phyloP scores from a whole-genome alignment of 2,888 invertebrate genomes.

The Diaphora mendica region DNA sequence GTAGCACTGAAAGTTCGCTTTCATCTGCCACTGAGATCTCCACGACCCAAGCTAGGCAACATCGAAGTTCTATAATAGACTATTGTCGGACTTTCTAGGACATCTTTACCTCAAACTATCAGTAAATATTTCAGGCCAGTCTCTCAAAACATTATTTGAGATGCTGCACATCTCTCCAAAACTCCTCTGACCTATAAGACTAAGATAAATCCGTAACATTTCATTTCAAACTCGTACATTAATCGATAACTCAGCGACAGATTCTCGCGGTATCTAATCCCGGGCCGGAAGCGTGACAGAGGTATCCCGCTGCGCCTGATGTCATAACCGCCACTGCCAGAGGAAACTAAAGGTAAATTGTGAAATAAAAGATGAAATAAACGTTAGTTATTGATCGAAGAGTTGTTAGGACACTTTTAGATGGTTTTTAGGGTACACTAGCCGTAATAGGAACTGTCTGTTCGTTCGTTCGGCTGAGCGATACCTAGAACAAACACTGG shows the following conservation, averaged over 20 bases:
- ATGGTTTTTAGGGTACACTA: background rate
- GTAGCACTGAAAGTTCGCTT: no score
- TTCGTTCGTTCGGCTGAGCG: no score
- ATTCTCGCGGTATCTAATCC: conserved; percentile 1
- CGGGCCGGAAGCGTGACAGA: background rate
- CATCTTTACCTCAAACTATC: no score
- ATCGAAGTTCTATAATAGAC: no score
- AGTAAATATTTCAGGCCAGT: no score
- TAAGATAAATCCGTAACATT: background rate
- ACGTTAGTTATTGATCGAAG: background rate
- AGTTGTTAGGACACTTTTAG: background rate
- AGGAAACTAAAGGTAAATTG: background rate
- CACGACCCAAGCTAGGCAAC: no score
- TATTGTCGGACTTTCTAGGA: no score
- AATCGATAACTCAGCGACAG: background rate
- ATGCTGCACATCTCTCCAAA: background rate
- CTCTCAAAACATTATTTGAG: no score
- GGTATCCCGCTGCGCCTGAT: conserved; percentile 6
- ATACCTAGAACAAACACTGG: background rate
- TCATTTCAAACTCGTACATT: background rate
- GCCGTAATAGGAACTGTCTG: no score
- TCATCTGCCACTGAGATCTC: no score
- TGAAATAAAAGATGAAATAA: background rate
- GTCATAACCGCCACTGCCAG: background rate
- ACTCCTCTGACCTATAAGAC: background rate